Conservation (phyloP, 1,140 invertebrate genomes). For the Dendrolimus kikuchii region DNA sequence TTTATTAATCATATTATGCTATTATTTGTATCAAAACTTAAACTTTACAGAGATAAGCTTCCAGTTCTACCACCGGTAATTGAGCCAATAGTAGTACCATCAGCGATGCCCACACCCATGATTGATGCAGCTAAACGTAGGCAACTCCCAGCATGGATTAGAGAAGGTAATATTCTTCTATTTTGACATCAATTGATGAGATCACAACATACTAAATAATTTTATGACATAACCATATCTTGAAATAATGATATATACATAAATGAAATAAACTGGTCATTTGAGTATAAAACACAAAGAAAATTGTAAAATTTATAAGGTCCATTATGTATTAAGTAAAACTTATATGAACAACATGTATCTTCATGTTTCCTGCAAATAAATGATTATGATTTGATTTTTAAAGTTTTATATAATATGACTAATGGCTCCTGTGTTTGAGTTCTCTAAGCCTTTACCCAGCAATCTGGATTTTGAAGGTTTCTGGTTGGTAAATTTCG, state of each 20-base stretch:
- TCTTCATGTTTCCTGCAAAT: no score
- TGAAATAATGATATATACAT: not conserved
- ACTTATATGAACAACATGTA: no score
- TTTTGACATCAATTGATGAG: not conserved
- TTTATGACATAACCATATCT: not conserved
- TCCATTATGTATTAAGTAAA: no score
- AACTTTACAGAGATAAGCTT: slow-evolving; percentile 45
- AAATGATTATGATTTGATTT: no score
- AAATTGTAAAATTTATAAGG: no score
- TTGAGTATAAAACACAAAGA: no score
- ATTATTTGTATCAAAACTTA: not conserved
- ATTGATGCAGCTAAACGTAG: slow-evolving; percentile 92
- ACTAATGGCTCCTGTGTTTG: no score
- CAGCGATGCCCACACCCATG: slow-evolving; percentile 33
- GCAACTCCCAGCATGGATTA: slow-evolving; percentile 95
- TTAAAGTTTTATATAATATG: no score
- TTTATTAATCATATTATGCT: no score
- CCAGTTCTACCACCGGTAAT: slow-evolving; percentile 39
- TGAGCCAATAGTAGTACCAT: slow-evolving; percentile 28
- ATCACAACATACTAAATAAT: not conserved
- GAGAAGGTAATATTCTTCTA: slow-evolving; percentile 76
- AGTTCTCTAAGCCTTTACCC: no score
- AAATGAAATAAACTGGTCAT: not conserved
- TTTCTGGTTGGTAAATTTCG: no score
- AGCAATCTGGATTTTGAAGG: no score